Conservation (phyloP, 1,140 invertebrate species). For the Procambarus virginalis region DNA sequence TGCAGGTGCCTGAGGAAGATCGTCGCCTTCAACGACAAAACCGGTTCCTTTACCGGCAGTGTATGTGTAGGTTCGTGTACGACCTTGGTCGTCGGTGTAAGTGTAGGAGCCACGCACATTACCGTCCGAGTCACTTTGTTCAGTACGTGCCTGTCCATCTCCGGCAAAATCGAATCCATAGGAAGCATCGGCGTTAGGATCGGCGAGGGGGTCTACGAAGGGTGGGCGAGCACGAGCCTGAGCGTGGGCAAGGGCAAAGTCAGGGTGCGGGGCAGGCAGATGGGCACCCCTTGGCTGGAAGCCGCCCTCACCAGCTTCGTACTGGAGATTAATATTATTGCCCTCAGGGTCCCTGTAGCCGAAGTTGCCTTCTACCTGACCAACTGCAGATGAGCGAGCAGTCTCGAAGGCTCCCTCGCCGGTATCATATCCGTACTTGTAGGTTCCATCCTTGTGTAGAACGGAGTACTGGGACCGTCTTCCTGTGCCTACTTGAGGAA, state of each 20-base stretch:
- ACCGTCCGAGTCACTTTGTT: slow-evolving; percentile 71
- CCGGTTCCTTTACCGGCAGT: slow-evolving; percentile 66
- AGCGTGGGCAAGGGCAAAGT: slow-evolving; percentile 53
- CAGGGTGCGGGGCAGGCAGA: slow-evolving; percentile 50
- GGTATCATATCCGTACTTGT: slow-evolving; percentile 66
- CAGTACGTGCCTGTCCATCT: slow-evolving; percentile 68
- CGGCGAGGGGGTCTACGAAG: slow-evolving; percentile 61
- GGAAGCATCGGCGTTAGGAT: slow-evolving; percentile 65
- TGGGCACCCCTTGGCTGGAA: slow-evolving; percentile 55
- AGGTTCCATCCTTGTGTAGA: slow-evolving; percentile 61
- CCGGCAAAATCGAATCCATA: slow-evolving; percentile 71
- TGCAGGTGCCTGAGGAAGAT: slow-evolving; percentile 53
- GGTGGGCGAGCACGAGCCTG: slow-evolving; percentile 49
- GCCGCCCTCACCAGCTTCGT: slow-evolving; percentile 59
- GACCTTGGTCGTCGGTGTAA: slow-evolving; percentile 71
- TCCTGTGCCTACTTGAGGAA: slow-evolving; percentile 62
- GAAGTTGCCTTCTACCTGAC: slow-evolving; percentile 45
- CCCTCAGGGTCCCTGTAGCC: slow-evolving; percentile 62
- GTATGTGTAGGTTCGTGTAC: slow-evolving; percentile 65
- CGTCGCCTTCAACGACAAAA: slow-evolving; percentile 66
- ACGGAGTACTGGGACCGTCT: slow-evolving; percentile 66
- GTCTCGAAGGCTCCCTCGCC: slow-evolving; percentile 65
- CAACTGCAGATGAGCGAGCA: slow-evolving; percentile 23
- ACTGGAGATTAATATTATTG: slow-evolving; percentile 38
- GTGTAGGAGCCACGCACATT: slow-evolving; percentile 73